These are phyloP conservation scores for Atopsyche davidsoni DNA, from an alignment of 1,140 invertebrate species.

Conservation along the genomic window DNA sequence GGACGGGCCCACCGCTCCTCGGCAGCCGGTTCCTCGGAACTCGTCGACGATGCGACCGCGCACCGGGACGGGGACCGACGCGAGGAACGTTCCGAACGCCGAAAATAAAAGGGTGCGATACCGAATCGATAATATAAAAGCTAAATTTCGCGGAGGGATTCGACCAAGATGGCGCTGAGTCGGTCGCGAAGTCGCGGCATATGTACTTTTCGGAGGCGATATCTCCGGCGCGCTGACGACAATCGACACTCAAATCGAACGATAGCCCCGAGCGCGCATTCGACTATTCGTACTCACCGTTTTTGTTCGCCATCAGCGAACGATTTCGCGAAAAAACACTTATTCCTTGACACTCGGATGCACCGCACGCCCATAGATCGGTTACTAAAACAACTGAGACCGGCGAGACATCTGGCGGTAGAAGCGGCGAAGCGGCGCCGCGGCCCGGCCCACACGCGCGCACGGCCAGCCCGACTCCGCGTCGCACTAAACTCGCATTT, in stretches of 20 bases:
- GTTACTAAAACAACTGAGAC: constrained; percentile 17
- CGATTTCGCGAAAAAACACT: constrained; percentile 15
- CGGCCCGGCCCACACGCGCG: constrained; percentile 5
- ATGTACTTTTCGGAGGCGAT: constrained; percentile 5
- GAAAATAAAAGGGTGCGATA: constrained; percentile 9
- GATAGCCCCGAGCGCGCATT: neutral
- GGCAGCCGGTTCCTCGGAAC: too few relatives aligned
- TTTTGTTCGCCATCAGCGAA: constrained; percentile 15
- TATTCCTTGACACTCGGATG: constrained; percentile 17
- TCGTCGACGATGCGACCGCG: too few relatives aligned
- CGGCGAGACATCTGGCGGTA: constrained; percentile 14
- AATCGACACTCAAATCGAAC: neutral
- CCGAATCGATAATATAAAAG: constrained; percentile 11
- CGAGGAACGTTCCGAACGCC: too few relatives aligned
- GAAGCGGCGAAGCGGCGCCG: neutral
- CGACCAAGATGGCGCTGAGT: constrained; percentile 11
- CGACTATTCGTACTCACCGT: constrained; percentile 12
- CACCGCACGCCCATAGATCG: constrained; percentile 14
- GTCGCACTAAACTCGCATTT: too few relatives aligned
- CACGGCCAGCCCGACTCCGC: neutral
- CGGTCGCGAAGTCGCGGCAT: neutral
- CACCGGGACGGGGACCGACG: too few relatives aligned
- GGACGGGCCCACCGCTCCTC: too few relatives aligned
- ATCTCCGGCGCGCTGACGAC: neutral
- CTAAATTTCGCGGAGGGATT: constrained; percentile 10